Conservation (phyloP, 2,888 invertebrate genomes). For the Aphodius granarius region DNA sequence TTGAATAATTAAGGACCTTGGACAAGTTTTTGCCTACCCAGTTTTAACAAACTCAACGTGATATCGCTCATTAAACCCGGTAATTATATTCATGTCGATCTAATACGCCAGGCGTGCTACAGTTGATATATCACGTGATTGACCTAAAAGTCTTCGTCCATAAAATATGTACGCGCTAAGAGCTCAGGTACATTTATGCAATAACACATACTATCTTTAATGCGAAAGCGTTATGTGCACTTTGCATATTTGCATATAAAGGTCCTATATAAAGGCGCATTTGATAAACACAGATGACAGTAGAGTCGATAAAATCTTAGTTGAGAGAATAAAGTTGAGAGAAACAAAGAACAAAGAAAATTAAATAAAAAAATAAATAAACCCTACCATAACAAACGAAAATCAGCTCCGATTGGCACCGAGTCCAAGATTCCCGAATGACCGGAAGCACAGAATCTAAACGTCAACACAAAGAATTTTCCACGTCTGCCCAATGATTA, state of each 20-base stretch:
- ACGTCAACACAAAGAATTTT: neutral
- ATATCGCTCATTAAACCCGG: neutral
- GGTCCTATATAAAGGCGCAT: no score
- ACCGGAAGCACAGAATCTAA: conserved; percentile 25
- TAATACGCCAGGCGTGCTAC: neutral
- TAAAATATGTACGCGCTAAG: neutral
- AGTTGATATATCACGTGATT: neutral
- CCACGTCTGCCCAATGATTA: neutral
- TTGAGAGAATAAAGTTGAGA: neutral
- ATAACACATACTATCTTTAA: neutral
- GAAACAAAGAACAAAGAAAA: neutral
- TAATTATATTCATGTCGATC: neutral
- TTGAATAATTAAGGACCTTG: no score
- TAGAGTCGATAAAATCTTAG: no score
- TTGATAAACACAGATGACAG: no score
- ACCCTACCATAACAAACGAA: conserved; percentile 25
- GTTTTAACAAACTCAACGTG: no score
- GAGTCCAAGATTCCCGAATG: conserved; percentile 23
- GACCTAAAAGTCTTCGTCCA: neutral
- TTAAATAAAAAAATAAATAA: conserved; percentile 19
- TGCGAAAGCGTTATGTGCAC: neutral
- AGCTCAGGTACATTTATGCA: neutral
- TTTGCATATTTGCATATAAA: neutral
- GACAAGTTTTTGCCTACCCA: no score
- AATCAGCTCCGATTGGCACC: conserved; percentile 20